Percentiles rank a stretch among this genome's conserved stretches.
These are phyloP conservation scores for Otocyon megalotis DNA, from an alignment of 2,113 vertebrate genomes.

Conservation along the genomic window DNA sequence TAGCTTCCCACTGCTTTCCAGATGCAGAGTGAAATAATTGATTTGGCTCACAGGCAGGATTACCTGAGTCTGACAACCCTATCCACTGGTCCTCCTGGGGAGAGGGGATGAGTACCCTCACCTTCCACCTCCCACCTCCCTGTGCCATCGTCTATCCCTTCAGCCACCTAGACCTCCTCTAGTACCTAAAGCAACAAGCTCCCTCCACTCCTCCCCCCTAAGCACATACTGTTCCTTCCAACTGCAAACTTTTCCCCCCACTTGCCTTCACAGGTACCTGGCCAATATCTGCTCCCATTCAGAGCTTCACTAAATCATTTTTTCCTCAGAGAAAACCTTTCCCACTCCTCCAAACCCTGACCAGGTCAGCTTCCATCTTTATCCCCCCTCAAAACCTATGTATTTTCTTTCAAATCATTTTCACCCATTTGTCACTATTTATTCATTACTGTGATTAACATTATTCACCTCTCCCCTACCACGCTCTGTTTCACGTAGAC, in stretches of 20 bases:
- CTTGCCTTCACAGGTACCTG: background rate
- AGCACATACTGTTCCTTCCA: background rate
- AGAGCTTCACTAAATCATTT: background rate
- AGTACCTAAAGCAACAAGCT: background rate
- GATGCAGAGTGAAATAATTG: background rate
- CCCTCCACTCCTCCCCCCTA: background rate
- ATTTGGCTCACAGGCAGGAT: background rate
- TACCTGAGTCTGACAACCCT: background rate
- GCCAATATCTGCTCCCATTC: background rate
- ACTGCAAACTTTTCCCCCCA: background rate
- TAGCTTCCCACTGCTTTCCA: background rate
- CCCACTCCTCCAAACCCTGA: background rate
- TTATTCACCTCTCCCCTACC: background rate
- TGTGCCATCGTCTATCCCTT: background rate
- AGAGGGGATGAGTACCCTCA: background rate
- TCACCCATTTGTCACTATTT: background rate
- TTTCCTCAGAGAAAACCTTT: background rate
- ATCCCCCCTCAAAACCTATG: background rate
- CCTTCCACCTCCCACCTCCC: background rate
- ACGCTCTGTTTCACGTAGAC: background rate
- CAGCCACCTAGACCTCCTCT: background rate
- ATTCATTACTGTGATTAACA: background rate
- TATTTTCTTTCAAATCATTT: background rate
- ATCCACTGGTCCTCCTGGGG: background rate
- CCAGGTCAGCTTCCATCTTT: background rate